phyloP scores from a whole-genome alignment of 2,113 vertebrate species.

The Takifugu flavidus region DNA sequence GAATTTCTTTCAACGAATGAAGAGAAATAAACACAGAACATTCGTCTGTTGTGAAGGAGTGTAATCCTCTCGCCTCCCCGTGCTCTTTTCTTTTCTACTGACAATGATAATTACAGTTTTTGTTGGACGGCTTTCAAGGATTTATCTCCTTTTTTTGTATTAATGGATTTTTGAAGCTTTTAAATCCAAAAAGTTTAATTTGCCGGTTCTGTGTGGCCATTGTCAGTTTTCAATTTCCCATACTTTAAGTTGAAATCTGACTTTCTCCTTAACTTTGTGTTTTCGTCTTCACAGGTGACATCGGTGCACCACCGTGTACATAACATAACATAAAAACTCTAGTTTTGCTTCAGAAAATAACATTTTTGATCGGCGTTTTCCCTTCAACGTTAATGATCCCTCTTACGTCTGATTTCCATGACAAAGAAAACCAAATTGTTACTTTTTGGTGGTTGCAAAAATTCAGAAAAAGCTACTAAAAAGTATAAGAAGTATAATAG shows the following conservation, averaged over 20 bases:
- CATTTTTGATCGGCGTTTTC: no score
- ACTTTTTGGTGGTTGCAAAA: no score
- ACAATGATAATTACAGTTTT: constrained; percentile 80
- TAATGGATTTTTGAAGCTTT: constrained; percentile 76
- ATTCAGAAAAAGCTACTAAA: no score
- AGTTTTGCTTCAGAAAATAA: constrained; percentile 1
- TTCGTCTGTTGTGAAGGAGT: constrained; percentile 73
- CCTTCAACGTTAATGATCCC: no score
- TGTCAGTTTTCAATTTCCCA: constrained; percentile 73
- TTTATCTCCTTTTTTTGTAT: constrained; percentile 75
- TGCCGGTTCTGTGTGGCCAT: constrained; percentile 68
- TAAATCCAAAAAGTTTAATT: constrained; percentile 80
- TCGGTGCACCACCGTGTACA: constrained; percentile 2
- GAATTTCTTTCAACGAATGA: constrained; percentile 75
- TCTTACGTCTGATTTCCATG: no score
- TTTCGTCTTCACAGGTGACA: constrained; percentile 35
- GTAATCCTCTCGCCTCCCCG: constrained; percentile 76
- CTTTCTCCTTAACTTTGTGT: constrained; percentile 42
- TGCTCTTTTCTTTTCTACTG: constrained; percentile 76
- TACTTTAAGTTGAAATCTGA: constrained; percentile 64
- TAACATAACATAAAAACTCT: neutral
- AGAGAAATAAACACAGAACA: constrained; percentile 77
- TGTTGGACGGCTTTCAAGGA: constrained; percentile 78
- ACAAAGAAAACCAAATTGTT: no score
- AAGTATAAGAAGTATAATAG: no score